Percentiles rank a stretch among this genome's conserved stretches.
Evolutionary conservation across 2,113 vertebrate genomes (phyloP).

Genomic region (Grammomys dolichurus): DNA sequence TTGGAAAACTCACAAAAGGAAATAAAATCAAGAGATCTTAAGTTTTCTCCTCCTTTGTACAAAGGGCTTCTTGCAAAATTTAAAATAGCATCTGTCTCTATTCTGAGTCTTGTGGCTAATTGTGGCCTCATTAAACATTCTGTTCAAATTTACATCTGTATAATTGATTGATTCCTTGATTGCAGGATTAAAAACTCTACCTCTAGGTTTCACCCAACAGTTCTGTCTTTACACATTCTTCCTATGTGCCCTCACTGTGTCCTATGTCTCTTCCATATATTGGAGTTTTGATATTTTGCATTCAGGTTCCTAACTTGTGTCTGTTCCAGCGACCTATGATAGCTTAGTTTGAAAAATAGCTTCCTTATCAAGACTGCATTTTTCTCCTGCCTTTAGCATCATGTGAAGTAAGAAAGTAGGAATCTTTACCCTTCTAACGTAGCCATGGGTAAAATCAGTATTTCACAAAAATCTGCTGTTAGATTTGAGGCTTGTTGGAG

Average conservation of each 20-base stretch:
- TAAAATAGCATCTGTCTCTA: neutral
- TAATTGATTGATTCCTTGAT: neutral
- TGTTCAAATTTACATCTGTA: neutral
- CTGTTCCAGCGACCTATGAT: neutral
- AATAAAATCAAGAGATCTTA: neutral
- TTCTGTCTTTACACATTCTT: neutral
- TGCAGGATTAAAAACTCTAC: neutral
- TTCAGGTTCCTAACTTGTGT: neutral
- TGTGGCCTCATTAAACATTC: neutral
- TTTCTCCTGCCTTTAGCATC: neutral
- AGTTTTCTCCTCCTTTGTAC: neutral
- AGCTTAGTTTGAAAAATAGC: neutral
- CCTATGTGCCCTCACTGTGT: too few relatives aligned
- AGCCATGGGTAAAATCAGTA: neutral
- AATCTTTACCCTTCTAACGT: neutral
- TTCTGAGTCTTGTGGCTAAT: neutral
- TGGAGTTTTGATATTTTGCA: neutral
- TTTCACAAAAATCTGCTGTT: neutral
- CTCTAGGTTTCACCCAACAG: neutral
- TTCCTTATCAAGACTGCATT: neutral
- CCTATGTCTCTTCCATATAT: neutral
- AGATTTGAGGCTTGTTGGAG: neutral
- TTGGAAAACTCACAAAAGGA: neutral
- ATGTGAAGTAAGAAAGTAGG: neutral
- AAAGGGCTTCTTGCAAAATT: neutral